Evolutionary conservation across 2,113 vertebrate genomes (phyloP).

Genomic region (Hemiprocne comata): DNA sequence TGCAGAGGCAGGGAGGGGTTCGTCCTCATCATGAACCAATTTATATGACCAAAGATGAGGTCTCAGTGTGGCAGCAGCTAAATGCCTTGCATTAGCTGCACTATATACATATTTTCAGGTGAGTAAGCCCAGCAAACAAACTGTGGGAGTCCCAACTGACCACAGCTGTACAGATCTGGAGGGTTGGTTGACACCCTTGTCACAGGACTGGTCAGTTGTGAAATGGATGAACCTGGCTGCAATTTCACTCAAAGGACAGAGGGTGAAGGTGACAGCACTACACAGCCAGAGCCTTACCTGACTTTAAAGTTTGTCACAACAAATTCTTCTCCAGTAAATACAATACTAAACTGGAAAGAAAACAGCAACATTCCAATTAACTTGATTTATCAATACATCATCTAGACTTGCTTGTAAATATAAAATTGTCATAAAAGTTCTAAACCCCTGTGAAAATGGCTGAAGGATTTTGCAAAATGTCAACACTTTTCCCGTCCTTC

Average conservation of each 20-base stretch:
- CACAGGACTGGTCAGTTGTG: background rate
- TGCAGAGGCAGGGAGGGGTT: background rate
- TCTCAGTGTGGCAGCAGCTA: background rate
- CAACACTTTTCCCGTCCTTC: background rate
- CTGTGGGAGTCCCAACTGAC: background rate
- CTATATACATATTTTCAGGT: background rate
- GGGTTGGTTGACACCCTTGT: background rate
- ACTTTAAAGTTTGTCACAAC: slow-evolving; percentile 36
- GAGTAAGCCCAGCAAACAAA: background rate
- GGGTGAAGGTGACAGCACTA: background rate
- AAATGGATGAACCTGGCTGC: background rate
- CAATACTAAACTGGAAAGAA: slow-evolving; percentile 60
- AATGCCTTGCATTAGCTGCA: background rate
- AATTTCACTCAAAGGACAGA: background rate
- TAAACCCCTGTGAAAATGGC: background rate
- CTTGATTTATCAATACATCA: background rate
- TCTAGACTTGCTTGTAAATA: background rate
- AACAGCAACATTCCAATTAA: background rate
- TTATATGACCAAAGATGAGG: background rate
- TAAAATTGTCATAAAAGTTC: background rate
- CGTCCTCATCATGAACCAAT: background rate
- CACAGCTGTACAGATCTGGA: too few species aligned
- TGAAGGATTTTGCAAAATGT: background rate
- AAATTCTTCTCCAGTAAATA: slow-evolving; percentile 57
- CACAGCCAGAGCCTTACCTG: slow-evolving; percentile 43